Conservation (phyloP, 2,797 vertebrate species). For the Dermochelys coriacea region DNA sequence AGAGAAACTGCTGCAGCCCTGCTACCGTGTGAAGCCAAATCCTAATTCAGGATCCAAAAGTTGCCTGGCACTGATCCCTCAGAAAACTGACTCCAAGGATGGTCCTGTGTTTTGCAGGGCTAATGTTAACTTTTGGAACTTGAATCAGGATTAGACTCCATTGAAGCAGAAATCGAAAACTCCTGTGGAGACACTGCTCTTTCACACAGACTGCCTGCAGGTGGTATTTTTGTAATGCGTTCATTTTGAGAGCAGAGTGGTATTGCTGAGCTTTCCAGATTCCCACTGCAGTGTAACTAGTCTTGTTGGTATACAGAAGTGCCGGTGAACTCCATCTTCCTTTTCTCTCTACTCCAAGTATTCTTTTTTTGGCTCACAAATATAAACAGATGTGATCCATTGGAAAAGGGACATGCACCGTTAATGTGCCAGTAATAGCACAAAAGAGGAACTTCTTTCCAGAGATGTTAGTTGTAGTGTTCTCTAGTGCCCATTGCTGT, state of each 20-base stretch:
- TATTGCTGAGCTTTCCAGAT: background rate
- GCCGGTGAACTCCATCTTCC: background rate
- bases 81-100: background rate
- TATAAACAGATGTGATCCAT: constrained; percentile 51
- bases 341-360: constrained; percentile 21
- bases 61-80: background rate
- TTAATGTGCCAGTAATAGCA: background rate
- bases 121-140: background rate
- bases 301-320: background rate
- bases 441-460: constrained; percentile 39
- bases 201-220: background rate
- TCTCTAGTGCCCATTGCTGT: background rate
- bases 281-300: background rate
- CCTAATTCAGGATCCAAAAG: background rate
- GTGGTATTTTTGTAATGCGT: background rate
- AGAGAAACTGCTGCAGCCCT: constrained; percentile 31
- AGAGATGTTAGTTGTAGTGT: background rate
- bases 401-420: background rate
- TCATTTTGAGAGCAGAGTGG: background rate
- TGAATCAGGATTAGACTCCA: background rate
- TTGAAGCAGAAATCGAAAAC: background rate
- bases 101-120: background rate
- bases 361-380: constrained; percentile 34
- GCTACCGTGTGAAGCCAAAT: background rate
- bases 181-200: background rate